Evolutionary conservation across 1,140 invertebrate genomes (phyloP).

Genomic region (Drosophila sproati): DNA sequence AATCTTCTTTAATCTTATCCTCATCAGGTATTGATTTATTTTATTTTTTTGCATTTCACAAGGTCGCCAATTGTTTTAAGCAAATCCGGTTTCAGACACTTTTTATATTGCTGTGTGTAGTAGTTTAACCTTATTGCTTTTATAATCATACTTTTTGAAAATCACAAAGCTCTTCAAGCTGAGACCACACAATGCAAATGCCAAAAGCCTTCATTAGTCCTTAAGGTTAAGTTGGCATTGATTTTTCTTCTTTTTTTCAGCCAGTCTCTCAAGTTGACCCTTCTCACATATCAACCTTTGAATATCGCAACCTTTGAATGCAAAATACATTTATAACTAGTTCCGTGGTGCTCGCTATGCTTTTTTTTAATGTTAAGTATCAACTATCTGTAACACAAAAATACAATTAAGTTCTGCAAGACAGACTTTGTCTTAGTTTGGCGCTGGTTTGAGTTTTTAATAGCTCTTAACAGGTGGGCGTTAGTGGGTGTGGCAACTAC

Average conservation of each 20-base stretch:
- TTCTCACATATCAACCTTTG: background rate
- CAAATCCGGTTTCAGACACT: too few species aligned
- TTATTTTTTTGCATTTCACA: too few species aligned
- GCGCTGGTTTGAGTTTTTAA: too few species aligned
- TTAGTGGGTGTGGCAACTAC: background rate
- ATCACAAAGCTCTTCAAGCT: background rate
- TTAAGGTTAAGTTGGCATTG: background rate
- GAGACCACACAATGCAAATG: conserved; percentile 1
- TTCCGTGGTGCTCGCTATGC: background rate
- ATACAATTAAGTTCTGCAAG: too few species aligned
- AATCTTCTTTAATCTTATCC: too few species aligned
- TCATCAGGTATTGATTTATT: too few species aligned
- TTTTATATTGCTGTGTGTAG: too few species aligned
- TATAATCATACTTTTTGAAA: background rate
- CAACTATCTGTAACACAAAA: too few species aligned
- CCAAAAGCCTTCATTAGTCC: conserved; percentile 2
- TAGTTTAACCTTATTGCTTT: background rate
- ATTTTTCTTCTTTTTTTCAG: background rate
- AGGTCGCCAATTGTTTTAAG: too few species aligned
- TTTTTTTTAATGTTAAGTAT: too few species aligned
- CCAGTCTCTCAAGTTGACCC: background rate
- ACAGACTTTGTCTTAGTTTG: too few species aligned
- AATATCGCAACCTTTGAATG: background rate
- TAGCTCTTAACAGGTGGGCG: background rate
- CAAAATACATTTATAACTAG: background rate